phyloP scores from a whole-genome alignment of 2,797 vertebrate genomes.

The Myotis myotis region DNA sequence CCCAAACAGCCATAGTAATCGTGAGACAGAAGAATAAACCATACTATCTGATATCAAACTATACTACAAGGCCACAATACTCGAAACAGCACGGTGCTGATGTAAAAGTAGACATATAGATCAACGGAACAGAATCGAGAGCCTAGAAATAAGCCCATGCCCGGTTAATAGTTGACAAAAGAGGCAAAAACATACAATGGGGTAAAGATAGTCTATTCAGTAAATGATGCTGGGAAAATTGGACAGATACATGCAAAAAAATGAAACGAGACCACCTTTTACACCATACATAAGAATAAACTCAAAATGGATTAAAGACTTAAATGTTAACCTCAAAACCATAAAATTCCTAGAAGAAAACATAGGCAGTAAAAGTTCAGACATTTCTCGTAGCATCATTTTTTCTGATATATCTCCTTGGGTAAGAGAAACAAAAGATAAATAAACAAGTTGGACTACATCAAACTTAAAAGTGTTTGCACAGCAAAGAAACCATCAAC shows the following conservation, averaged over 20 bases:
- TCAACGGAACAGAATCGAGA: not conserved
- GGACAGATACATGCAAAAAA: not conserved
- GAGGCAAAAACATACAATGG: not conserved
- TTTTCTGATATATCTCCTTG: not conserved
- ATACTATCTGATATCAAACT: not conserved
- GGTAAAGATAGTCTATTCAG: not conserved
- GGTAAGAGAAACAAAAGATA: not conserved
- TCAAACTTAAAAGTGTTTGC: not conserved
- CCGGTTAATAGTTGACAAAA: not conserved
- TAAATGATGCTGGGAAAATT: not conserved
- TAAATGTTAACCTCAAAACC: not conserved
- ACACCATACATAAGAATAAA: not conserved
- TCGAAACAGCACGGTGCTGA: not conserved
- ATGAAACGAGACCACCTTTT: not conserved
- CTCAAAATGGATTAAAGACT: not conserved
- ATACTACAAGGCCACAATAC: not conserved
- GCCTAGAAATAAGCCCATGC: not conserved
- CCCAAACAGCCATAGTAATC: not conserved
- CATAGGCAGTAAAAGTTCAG: not conserved
- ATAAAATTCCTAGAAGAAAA: not conserved
- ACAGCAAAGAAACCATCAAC: no score
- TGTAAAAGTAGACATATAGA: not conserved
- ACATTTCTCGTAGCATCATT: not conserved
- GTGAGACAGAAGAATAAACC: not conserved
- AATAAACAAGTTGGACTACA: not conserved